A percentile compares a stretch with the other conserved stretches of the same genome.
Evolutionary conservation across 2,113 vertebrate species (phyloP).

Genomic region (Pteronura brasiliensis): DNA sequence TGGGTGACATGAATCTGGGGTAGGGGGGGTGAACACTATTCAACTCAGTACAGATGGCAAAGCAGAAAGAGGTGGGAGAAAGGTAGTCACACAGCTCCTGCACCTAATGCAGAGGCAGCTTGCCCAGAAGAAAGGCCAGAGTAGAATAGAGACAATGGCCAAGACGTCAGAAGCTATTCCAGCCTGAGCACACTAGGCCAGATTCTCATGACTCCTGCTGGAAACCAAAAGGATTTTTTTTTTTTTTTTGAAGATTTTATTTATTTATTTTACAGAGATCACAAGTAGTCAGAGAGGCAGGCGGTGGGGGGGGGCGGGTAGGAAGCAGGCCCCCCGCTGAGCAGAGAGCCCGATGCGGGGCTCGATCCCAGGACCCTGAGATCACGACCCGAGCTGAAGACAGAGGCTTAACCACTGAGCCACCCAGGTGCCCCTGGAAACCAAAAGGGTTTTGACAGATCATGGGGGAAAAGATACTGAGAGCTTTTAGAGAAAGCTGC

Average conservation of each 20-base stretch:
- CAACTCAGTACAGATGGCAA: background rate
- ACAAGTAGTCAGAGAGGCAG: too few species aligned
- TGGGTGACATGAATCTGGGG: background rate
- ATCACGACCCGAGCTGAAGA: too few species aligned
- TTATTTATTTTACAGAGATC: too few species aligned
- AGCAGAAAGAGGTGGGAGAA: background rate
- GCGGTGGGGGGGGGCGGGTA: too few species aligned
- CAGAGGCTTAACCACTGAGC: too few species aligned
- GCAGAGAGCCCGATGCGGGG: too few species aligned
- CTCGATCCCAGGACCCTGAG: too few species aligned
- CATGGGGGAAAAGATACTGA: background rate
- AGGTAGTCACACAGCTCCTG: background rate
- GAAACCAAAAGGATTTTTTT: slow-evolving; percentile 25
- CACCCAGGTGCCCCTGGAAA: too few species aligned
- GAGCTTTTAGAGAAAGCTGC: background rate
- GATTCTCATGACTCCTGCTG: background rate
- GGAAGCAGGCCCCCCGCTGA: too few species aligned
- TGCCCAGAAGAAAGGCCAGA: background rate
- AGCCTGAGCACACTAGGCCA: background rate
- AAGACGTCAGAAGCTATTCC: background rate
- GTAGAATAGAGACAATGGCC: background rate
- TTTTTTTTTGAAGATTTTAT: too few species aligned
- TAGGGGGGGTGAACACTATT: background rate
- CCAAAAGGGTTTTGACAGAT: background rate
- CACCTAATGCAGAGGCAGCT: background rate